Evolutionary conservation across 2,888 invertebrate species (phyloP).

Genomic region (Chrysomela aeneicollis): DNA sequence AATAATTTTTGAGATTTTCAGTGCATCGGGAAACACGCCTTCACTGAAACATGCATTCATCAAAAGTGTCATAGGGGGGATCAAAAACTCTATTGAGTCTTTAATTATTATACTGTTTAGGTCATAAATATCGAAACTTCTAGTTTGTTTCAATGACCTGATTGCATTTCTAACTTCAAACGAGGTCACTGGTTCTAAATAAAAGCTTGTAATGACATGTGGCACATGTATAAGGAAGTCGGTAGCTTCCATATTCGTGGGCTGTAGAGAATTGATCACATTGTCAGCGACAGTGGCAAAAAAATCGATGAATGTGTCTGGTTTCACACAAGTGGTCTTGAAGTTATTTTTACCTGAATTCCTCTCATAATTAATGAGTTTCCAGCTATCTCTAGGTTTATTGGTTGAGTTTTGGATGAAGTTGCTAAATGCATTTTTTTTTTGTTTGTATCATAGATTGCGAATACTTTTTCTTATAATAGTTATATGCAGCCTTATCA

Average conservation of each 20-base stretch:
- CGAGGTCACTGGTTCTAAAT: no score
- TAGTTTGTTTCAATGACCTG: no score
- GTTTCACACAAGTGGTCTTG: no score
- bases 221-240: conserved; percentile 5
- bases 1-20: background rate
- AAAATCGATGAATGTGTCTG: background rate
- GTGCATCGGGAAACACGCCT: background rate
- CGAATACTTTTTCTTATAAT: background rate
- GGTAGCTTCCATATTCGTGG: background rate
- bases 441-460: conserved; percentile 6
- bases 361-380: conserved; percentile 3
- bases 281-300: conserved; percentile 2
- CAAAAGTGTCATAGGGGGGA: no score
- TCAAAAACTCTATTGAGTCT: no score
- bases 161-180: no score
- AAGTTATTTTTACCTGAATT: conserved; percentile 2
- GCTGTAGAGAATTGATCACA: conserved; percentile 5
- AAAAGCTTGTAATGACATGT: no score
- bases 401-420: conserved; percentile 8
- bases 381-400: conserved; percentile 8
- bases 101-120: no score
- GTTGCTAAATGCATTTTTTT: conserved; percentile 9
- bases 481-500: background rate
- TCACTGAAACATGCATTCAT: background rate
- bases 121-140: no score